phyloP scores from a whole-genome alignment of 2,888 invertebrate species.

The Scaptomyza reducta region DNA sequence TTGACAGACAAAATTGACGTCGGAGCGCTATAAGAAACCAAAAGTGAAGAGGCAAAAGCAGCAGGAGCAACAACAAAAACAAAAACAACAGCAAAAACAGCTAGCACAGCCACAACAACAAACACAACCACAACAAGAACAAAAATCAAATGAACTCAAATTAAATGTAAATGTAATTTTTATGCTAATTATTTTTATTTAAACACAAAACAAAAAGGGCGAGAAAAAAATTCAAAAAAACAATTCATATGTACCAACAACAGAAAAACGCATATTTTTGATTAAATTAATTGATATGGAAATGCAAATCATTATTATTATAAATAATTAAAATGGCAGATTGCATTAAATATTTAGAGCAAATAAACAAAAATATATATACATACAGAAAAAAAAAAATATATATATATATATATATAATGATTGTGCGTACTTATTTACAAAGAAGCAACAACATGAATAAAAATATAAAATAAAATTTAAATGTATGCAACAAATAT shows the following conservation, averaged over 20 bases:
- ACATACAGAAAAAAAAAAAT: conserved; percentile 12
- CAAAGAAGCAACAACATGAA: conserved; percentile 67
- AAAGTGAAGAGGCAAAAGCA: conserved; percentile 71
- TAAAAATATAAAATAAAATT: conserved; percentile 35
- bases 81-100: conserved; percentile 52
- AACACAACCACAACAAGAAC: conserved; percentile 62
- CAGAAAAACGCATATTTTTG: conserved; percentile 62
- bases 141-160: conserved; percentile 84
- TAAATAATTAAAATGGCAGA: conserved; percentile 65
- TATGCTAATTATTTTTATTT: conserved; percentile 83
- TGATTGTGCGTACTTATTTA: conserved; percentile 72
- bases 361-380: conserved; percentile 22
- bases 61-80: conserved; percentile 47
- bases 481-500: conserved; percentile 40
- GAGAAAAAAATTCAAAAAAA: conserved; percentile 20
- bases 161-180: conserved; percentile 83
- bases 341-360: conserved; percentile 46
- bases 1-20: conserved; percentile 71
- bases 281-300: conserved; percentile 72
- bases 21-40: conserved; percentile 73
- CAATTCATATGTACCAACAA: conserved; percentile 61
- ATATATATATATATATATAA: conserved; percentile 21
- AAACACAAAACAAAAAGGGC: conserved; percentile 45
- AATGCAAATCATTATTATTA: conserved; percentile 69
- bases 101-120: conserved; percentile 61